These are phyloP conservation scores for Leptarthrus brevirostris DNA, from an alignment of 2,888 invertebrate species.

Conservation along the genomic window DNA sequence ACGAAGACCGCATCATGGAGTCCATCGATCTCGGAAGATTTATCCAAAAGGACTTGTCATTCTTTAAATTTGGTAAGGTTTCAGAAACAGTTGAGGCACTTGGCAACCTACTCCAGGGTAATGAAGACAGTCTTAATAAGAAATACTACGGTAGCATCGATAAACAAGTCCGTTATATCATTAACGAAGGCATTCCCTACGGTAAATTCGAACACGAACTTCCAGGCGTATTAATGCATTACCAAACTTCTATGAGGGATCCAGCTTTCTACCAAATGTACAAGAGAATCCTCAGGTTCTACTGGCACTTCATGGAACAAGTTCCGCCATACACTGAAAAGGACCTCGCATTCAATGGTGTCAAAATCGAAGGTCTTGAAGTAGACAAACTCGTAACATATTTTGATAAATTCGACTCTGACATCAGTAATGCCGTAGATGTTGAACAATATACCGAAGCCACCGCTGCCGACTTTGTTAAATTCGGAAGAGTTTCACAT, in stretches of 20 bases:
- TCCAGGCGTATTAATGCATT: constrained; percentile 71
- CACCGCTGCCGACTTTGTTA: constrained; percentile 57
- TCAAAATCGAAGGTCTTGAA: constrained; percentile 73
- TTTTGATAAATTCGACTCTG: constrained; percentile 76
- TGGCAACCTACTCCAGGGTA: constrained; percentile 71
- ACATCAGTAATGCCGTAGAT: constrained; percentile 69
- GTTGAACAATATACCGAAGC: constrained; percentile 66
- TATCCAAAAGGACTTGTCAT: constrained; percentile 63
- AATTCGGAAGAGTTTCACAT: constrained; percentile 62
- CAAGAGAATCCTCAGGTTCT: constrained; percentile 71
- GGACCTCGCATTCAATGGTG: constrained; percentile 73
- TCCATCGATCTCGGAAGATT: constrained; percentile 72
- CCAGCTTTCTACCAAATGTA: constrained; percentile 79
- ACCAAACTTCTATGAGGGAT: constrained; percentile 77
- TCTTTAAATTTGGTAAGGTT: constrained; percentile 57
- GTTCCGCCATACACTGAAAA: constrained; percentile 73
- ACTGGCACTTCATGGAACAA: constrained; percentile 71
- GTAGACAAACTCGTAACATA: constrained; percentile 76
- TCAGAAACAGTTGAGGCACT: constrained; percentile 66
- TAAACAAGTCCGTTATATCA: constrained; percentile 69
- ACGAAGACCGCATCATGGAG: constrained; percentile 71
- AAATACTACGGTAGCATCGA: constrained; percentile 70
- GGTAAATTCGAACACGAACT: constrained; percentile 60
- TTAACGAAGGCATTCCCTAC: constrained; percentile 67
- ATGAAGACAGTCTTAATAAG: constrained; percentile 69